phyloP scores from a whole-genome alignment of 2,888 invertebrate species.

The Seira sanloemensis region DNA sequence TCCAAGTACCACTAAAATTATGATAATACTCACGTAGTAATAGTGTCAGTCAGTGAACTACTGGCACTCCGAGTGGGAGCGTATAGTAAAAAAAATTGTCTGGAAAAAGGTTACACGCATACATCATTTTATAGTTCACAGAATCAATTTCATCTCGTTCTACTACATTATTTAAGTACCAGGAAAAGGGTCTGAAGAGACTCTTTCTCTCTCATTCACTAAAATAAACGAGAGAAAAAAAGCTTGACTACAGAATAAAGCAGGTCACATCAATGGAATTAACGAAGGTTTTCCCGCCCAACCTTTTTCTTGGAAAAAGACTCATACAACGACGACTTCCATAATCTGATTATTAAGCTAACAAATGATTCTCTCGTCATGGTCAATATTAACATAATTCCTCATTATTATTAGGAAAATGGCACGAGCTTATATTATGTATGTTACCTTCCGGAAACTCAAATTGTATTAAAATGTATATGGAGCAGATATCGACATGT shows the following conservation, averaged over 20 bases:
- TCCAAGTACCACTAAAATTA: too few relatives aligned
- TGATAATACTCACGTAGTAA: too few relatives aligned
- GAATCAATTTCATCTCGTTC: conserved; percentile 45
- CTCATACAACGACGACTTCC: conserved; percentile 6
- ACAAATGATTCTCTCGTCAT: not conserved
- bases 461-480: too few relatives aligned
- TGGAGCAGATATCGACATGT: too few relatives aligned
- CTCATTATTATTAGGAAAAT: not conserved
- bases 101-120: conserved; percentile 19
- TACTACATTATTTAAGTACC: conserved; percentile 23
- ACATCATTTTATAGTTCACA: conserved; percentile 31
- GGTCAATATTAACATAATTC: conserved; percentile 1
- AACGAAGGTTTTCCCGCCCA: not conserved
- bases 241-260: too few relatives aligned
- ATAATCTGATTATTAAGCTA: conserved; percentile 17
- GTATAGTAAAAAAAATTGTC: too few relatives aligned
- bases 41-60: too few relatives aligned
- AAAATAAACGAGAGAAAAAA: not conserved
- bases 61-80: too few relatives aligned
- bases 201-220: not conserved
- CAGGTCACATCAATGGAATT: too few relatives aligned
- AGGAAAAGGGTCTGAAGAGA: not conserved
- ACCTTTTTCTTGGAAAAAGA: not conserved
- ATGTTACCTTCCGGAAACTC: too few relatives aligned
- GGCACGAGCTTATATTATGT: too few relatives aligned